These are phyloP conservation scores for Cheirogaleus major DNA, from an alignment of 2,797 vertebrate genomes.

Conservation along the genomic window DNA sequence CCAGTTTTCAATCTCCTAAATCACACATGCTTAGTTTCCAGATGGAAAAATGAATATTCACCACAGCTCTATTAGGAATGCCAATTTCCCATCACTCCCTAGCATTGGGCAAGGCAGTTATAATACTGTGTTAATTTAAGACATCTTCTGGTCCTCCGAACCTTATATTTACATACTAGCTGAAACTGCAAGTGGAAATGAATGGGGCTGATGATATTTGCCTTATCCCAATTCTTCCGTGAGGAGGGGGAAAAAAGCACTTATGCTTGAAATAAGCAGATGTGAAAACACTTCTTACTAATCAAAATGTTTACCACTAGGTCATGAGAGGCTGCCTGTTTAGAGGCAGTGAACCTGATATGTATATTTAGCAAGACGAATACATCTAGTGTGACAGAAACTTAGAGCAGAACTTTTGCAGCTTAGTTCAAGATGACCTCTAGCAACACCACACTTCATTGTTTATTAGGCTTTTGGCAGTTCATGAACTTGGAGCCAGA, in stretches of 20 bases:
- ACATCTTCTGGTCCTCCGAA: conserved; percentile 47
- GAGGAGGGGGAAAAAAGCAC: conserved; percentile 39
- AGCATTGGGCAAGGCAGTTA: conserved; percentile 26
- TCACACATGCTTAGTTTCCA: conserved; percentile 55
- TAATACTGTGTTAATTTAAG: conserved; percentile 55
- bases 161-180: conserved; percentile 57
- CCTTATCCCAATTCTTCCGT: conserved; percentile 40
- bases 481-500: background rate
- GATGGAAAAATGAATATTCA: conserved; percentile 74
- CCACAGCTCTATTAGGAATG: conserved; percentile 36
- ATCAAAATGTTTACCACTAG: conserved; percentile 70
- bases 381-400: conserved; percentile 14
- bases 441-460: background rate
- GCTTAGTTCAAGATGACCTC: conserved; percentile 17
- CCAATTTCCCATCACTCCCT: conserved; percentile 60
- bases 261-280: conserved; percentile 69
- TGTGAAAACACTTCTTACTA: conserved; percentile 71
- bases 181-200: conserved; percentile 53
- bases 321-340: conserved; percentile 36
- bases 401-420: conserved; percentile 1
- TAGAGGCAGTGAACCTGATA: background rate
- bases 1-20: conserved; percentile 49
- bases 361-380: background rate
- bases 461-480: conserved; percentile 24
- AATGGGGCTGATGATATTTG: conserved; percentile 60